These are phyloP conservation scores for Crotalus helleri DNA, from an alignment of 2,113 vertebrate genomes.

Conservation along the genomic window DNA sequence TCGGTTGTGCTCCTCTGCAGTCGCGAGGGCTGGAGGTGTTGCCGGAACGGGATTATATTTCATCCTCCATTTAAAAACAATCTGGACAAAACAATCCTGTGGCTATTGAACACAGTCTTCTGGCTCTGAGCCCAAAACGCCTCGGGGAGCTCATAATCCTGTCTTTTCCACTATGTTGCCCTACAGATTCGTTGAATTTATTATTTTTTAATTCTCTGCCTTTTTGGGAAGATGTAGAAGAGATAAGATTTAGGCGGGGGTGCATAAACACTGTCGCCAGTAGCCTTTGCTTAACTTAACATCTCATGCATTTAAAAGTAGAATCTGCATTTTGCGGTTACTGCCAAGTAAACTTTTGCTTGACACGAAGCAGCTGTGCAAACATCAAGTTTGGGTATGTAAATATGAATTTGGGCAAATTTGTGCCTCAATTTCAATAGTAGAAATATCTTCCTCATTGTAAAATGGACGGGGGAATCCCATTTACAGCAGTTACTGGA, in stretches of 20 bases:
- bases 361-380: not conserved
- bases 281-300: not conserved
- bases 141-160: not conserved
- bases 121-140: not conserved
- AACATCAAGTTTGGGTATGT: not conserved
- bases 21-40: not conserved
- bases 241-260: not conserved
- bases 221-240: not conserved
- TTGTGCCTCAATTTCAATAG: not conserved
- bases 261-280: not conserved
- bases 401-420: not conserved
- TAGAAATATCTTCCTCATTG: not conserved
- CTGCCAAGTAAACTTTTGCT: not conserved
- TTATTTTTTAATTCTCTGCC: not conserved
- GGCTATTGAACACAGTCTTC: not conserved
- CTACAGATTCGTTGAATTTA: not conserved
- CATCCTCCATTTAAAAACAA: not conserved
- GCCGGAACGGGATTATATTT: not conserved
- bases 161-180: not conserved
- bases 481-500: not conserved
- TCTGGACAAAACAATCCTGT: not conserved
- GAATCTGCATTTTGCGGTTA: not conserved
- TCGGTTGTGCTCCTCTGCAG: rapidly evolving
- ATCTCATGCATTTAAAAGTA: not conserved
- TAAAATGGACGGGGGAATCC: no score